Conservation (phyloP, 2,888 invertebrate species). For the Elgonia sp. region DNA sequence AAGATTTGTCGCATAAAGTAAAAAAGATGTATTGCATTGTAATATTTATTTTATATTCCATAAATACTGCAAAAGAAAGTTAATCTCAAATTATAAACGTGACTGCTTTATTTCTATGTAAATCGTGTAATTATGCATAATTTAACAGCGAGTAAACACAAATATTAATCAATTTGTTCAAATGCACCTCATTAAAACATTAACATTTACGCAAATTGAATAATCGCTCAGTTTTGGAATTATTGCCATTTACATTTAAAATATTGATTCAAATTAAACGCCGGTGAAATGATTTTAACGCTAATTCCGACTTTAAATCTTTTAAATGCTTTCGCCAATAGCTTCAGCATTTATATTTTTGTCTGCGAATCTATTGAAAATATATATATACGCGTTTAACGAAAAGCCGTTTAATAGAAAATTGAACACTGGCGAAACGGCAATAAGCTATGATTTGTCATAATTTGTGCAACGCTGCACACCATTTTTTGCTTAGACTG, state of each 20-base stretch:
- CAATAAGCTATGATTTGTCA: constrained; percentile 59
- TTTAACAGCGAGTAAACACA: background rate
- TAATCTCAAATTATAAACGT: background rate
- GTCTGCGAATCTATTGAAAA: constrained; percentile 9
- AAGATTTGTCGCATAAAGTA: too few species aligned
- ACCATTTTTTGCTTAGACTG: too few species aligned
- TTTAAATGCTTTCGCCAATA: too few species aligned
- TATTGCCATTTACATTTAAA: constrained; percentile 9
- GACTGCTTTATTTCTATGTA: background rate
- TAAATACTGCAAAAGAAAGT: background rate
- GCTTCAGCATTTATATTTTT: background rate
- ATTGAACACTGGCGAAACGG: constrained; percentile 29
- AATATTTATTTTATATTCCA: too few species aligned
- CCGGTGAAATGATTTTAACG: background rate
- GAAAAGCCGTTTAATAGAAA: constrained; percentile 27
- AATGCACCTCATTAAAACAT: background rate
- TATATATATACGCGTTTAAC: constrained; percentile 30
- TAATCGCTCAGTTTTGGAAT: background rate
- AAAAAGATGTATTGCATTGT: too few species aligned
- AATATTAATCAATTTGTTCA: background rate
- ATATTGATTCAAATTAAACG: background rate
- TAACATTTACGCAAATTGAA: background rate
- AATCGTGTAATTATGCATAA: background rate
- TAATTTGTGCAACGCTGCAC: constrained; percentile 45
- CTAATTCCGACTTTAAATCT: constrained; percentile 6